Conservation (phyloP, 2,113 vertebrate genomes). For the Halichoeres trimaculatus region DNA sequence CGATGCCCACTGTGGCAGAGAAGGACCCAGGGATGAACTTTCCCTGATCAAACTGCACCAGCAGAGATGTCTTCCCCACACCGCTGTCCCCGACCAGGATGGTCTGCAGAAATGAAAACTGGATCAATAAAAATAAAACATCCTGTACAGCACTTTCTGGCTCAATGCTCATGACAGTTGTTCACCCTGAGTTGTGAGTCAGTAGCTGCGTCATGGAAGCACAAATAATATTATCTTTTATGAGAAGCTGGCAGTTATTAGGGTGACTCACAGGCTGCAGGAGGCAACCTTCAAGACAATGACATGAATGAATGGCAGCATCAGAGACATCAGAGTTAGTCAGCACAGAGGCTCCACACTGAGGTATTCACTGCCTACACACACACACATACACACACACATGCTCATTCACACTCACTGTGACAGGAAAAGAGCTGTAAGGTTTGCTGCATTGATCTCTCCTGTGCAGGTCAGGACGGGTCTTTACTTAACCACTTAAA, state of each 20-base stretch:
- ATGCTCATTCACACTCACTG: not conserved
- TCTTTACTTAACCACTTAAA: no score
- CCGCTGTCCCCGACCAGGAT: conserved; percentile 94
- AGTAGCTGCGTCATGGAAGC: conserved; percentile 43
- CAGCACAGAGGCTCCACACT: conserved; percentile 26
- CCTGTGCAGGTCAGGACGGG: no score
- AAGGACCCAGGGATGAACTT: conserved; percentile 95
- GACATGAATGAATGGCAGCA: conserved; percentile 37
- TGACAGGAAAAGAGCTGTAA: not conserved
- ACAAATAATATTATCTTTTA: conserved; percentile 26
- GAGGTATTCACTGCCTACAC: conserved; percentile 17
- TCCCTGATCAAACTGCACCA: conserved; percentile 95
- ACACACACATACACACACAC: conserved; percentile 2
- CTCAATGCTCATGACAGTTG: not conserved
- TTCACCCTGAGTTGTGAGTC: conserved; percentile 41
- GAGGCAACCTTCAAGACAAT: conserved; percentile 51
- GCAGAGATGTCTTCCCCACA: conserved; percentile 91
- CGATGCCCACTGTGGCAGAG: conserved; percentile 92
- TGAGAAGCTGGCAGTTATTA: conserved; percentile 2
- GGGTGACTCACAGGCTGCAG: conserved; percentile 49
- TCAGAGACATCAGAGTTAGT: conserved; percentile 22
- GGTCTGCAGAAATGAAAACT: conserved; percentile 78
- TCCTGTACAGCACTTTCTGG: not conserved
- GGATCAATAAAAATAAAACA: not conserved
- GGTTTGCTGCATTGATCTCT: not conserved